Evolutionary conservation across 2,888 invertebrate species (phyloP).

Genomic region (Phania funesta): DNA sequence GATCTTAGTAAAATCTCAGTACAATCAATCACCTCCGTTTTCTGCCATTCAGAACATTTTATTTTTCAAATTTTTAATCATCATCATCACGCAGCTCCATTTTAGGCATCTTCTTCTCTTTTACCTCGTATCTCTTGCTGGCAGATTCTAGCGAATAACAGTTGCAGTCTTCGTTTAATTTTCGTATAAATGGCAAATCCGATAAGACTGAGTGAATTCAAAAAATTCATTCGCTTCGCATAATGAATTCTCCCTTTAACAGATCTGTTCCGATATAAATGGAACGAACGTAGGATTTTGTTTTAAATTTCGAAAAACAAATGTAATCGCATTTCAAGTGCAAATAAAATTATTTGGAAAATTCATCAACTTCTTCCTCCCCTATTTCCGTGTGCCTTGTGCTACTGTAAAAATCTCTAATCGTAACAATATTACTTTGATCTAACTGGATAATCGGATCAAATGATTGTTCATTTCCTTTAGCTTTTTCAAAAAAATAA

Average conservation of each 20-base stretch:
- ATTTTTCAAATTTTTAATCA: no score
- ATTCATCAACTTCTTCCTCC: slow-evolving; percentile 22
- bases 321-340: slow-evolving; percentile 44
- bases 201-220: no score
- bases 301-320: slow-evolving; percentile 21
- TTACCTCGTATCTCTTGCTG: no score
- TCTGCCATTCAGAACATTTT: no score
- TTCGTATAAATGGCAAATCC: no score
- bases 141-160: no score
- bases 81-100: no score
- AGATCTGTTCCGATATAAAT: not conserved
- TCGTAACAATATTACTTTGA: slow-evolving; percentile 64
- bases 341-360: slow-evolving; percentile 31
- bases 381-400: slow-evolving; percentile 39
- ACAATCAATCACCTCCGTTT: no score
- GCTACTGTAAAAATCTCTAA: slow-evolving; percentile 43
- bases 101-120: no score
- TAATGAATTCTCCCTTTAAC: not conserved
- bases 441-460: slow-evolving; percentile 75
- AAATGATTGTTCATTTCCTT: slow-evolving; percentile 75
- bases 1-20: no score
- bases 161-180: no score
- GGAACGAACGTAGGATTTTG: not conserved
- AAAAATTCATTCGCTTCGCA: not conserved
- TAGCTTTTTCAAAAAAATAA: not conserved